These are phyloP conservation scores for Hyles euphorbiae DNA, from an alignment of 1,140 invertebrate species.

Conservation along the genomic window DNA sequence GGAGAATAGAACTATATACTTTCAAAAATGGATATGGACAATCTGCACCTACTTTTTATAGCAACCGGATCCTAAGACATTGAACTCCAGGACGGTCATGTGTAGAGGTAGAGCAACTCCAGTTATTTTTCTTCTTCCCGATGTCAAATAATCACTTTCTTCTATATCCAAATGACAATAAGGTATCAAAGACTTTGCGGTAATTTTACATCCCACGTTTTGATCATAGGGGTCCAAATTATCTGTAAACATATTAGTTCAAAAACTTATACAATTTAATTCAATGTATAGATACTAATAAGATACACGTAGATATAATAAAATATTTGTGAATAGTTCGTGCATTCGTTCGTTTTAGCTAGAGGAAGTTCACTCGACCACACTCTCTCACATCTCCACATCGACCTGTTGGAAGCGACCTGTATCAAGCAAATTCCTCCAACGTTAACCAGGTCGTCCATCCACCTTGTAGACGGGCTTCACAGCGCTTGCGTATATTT, in stretches of 20 bases:
- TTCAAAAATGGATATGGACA: too few relatives aligned
- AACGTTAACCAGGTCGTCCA: too few relatives aligned
- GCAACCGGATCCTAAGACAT: constrained; percentile 70
- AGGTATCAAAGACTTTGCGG: constrained; percentile 67
- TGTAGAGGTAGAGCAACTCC: constrained; percentile 50
- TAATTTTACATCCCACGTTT: constrained; percentile 51
- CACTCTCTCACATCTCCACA: too few relatives aligned
- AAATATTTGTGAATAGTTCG: too few relatives aligned
- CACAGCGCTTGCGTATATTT: too few relatives aligned
- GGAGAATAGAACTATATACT: constrained; percentile 4
- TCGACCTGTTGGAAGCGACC: too few relatives aligned
- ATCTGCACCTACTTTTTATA: constrained; percentile 51
- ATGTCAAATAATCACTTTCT: constrained; percentile 73
- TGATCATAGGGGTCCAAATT: constrained; percentile 62
- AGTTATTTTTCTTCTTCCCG: constrained; percentile 54
- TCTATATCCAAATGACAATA: constrained; percentile 75
- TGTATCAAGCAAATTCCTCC: too few relatives aligned
- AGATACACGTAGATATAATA: too few relatives aligned
- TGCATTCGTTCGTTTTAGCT: too few relatives aligned
- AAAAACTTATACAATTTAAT: constrained; percentile 13
- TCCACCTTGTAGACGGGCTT: too few relatives aligned
- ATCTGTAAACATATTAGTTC: constrained; percentile 32
- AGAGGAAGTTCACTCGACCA: too few relatives aligned
- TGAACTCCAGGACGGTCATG: constrained; percentile 71
- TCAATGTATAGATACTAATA: neutral